Evolutionary conservation across 2,797 vertebrate genomes (phyloP).

Genomic region (Galago senegalensis): DNA sequence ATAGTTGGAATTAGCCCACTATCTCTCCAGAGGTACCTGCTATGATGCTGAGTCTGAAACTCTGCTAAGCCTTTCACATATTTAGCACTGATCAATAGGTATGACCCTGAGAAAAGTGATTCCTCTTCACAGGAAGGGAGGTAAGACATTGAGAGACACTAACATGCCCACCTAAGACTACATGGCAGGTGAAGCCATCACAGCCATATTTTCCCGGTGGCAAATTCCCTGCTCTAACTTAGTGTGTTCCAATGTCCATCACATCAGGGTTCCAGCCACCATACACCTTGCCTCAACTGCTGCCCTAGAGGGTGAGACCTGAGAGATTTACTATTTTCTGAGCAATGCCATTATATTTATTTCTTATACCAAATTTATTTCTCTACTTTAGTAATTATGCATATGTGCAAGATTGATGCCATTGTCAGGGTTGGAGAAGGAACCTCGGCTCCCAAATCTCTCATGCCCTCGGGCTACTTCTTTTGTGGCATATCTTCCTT

Average conservation of each 20-base stretch:
- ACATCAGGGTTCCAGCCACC: neutral
- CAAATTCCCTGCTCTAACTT: neutral
- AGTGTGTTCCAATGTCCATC: neutral
- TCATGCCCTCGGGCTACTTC: neutral
- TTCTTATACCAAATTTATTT: slow-evolving; percentile 41
- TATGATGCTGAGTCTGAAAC: neutral
- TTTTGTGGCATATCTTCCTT: neutral
- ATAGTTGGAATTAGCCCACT: slow-evolving; percentile 30
- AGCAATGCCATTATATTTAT: neutral
- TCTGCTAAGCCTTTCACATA: slow-evolving; percentile 16
- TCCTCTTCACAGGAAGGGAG: neutral
- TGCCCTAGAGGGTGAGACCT: neutral
- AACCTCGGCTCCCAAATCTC: slow-evolving; percentile 30
- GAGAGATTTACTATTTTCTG: neutral
- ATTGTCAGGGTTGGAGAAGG: neutral
- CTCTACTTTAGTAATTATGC: neutral
- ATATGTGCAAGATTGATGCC: neutral
- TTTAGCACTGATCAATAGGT: neutral
- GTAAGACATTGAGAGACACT: neutral
- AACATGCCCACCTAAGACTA: neutral
- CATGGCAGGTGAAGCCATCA: neutral
- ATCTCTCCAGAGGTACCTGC: neutral
- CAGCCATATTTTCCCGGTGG: neutral
- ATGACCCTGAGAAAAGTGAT: neutral
- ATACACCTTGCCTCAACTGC: neutral